Conservation (phyloP, 2,113 vertebrate genomes). For the Anguilla rostrata region DNA sequence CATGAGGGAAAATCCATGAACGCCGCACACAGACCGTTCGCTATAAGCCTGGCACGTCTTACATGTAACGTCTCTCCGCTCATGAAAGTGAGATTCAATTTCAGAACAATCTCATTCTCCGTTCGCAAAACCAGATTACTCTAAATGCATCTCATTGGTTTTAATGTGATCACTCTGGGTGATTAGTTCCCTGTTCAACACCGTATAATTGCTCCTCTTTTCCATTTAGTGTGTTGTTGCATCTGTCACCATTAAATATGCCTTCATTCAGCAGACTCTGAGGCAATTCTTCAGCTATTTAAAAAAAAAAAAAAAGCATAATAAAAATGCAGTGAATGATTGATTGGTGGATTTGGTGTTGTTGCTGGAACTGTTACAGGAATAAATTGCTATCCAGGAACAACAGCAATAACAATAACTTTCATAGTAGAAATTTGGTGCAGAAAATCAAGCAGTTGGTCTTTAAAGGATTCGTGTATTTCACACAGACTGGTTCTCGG, state of each 20-base stretch:
- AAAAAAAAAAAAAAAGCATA: neutral
- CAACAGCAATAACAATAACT: neutral
- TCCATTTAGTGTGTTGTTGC: neutral
- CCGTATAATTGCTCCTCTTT: neutral
- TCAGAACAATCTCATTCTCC: neutral
- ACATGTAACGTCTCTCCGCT: neutral
- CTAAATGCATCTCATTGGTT: neutral
- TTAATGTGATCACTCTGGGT: neutral
- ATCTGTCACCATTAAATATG: neutral
- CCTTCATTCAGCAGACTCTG: neutral
- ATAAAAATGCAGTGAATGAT: neutral
- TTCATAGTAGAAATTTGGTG: neutral
- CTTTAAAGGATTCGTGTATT: neutral
- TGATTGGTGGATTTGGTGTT: neutral
- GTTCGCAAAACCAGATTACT: neutral
- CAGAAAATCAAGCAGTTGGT: neutral
- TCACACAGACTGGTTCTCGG: neutral
- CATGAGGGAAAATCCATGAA: no score
- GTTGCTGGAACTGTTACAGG: neutral
- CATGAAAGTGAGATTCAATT: neutral
- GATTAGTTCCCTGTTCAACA: neutral
- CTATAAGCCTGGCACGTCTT: neutral
- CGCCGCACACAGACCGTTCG: no score
- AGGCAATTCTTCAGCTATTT: neutral
- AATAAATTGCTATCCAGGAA: neutral